These are phyloP conservation scores for Squalus acanthias DNA, from an alignment of 2,797 vertebrate genomes.

Conservation along the genomic window DNA sequence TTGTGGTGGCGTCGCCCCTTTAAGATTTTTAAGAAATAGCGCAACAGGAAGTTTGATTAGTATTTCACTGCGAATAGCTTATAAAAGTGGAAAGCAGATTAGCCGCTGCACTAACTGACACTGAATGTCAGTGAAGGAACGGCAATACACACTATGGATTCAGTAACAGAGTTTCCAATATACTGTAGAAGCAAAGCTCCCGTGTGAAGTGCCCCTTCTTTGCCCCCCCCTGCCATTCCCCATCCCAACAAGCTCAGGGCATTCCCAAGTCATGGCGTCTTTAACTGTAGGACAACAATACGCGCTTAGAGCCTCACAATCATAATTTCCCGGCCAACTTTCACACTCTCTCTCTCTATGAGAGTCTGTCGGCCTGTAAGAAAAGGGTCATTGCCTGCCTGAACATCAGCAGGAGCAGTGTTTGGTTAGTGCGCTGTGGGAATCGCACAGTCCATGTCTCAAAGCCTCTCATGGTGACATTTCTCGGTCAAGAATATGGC, in stretches of 20 bases:
- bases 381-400: neutral
- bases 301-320: neutral
- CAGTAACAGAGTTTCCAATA: neutral
- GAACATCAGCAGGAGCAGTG: neutral
- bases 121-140: neutral
- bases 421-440: neutral
- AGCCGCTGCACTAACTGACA: neutral
- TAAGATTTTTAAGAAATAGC: too few species aligned
- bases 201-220: neutral
- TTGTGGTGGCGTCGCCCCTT: too few species aligned
- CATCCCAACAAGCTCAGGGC: neutral
- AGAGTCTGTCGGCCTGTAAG: neutral
- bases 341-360: neutral
- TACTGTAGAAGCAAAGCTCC: neutral
- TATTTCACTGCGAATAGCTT: neutral
- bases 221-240: too few species aligned
- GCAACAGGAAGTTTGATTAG: neutral
- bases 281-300: neutral
- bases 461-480: neutral
- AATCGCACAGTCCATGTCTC: neutral
- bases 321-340: neutral
- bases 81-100: neutral
- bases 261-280: neutral
- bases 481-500: neutral
- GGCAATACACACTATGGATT: neutral